Evolutionary conservation across 2,113 vertebrate species (phyloP), one percentile per base, ranked within the genome.

Genomic region (Dasypus novemcinctus): DNA sequence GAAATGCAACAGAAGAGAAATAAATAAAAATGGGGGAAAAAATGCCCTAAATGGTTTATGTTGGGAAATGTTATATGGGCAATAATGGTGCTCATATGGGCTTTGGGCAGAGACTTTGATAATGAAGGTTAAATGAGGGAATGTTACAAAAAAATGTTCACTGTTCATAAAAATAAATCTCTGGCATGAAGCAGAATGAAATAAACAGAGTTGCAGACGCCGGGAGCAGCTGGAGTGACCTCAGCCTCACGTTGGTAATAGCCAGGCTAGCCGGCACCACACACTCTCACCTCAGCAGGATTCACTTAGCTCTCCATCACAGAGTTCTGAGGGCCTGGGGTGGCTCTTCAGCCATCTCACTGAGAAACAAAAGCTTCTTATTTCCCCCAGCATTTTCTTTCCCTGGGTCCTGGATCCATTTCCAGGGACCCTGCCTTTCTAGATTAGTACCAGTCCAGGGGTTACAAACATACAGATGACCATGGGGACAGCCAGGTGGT

Each of bases 91-190:
- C 79, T 95, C 97, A 87, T 83, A 96, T 96, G 96, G 97, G 96
- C 93, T 97, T 96, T 97, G 97, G 93, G 93, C 96, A 97, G 96
- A 97, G 96, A 96, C 95, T 97, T 96, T 96, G 97, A 97, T 98
- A 97, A 97, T 98, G 97, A 97, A 97, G 97, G 97, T 97, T 98
- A 98, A 98, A 98, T 97, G 96, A 98, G 97, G 91, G 93, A 97
- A 97, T 94, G 97, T 95, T 96, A 94, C 89, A 95, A 97, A 98
- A 91, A 98, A 98, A 98, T 97, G 93, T 96, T 97, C 97, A 92
- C 96, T 96, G 96, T 97, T 97, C 96, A 97, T 98, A 97, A 97
- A 98, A 98, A 97, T 97, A 97, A 98, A 97, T 98, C 97, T 97
- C 80, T 84, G 87, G 90, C 93, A 96, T 93, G 97, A 96, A 96